Conservation (phyloP, 2,888 invertebrate genomes). For the Pyrrhosoma nymphula region DNA sequence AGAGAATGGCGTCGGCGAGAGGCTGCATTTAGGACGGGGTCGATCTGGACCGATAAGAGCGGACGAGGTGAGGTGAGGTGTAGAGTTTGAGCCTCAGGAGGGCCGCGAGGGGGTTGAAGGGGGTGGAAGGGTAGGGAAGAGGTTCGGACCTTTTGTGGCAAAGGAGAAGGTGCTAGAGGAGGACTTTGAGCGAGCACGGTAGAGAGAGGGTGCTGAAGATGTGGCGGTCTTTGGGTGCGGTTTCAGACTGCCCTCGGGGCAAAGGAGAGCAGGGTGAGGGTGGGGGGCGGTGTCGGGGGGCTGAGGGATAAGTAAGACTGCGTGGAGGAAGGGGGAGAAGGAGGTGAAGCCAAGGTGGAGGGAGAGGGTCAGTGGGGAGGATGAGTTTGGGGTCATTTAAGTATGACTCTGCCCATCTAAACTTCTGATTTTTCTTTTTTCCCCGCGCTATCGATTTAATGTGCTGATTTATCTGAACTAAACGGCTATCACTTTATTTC, state of each 20-base stretch:
- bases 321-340: no score
- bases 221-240: background rate
- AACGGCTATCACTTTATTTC: no score
- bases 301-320: background rate
- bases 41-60: slow-evolving; percentile 45
- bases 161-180: slow-evolving; percentile 9
- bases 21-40: slow-evolving; percentile 16
- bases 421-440: background rate
- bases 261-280: background rate
- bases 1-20: background rate
- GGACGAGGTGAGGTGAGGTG: background rate
- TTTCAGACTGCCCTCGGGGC: background rate
- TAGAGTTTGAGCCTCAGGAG: background rate
- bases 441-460: background rate
- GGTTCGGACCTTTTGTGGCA: slow-evolving; percentile 14
- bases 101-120: background rate
- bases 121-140: background rate
- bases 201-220: background rate
- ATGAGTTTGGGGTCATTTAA: background rate
- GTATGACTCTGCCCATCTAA: background rate
- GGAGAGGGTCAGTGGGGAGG: background rate
- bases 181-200: background rate
- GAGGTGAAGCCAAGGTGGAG: no score
- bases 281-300: background rate
- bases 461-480: no score